Conservation (phyloP, 1,140 invertebrate species). For the Grapholita molesta region DNA sequence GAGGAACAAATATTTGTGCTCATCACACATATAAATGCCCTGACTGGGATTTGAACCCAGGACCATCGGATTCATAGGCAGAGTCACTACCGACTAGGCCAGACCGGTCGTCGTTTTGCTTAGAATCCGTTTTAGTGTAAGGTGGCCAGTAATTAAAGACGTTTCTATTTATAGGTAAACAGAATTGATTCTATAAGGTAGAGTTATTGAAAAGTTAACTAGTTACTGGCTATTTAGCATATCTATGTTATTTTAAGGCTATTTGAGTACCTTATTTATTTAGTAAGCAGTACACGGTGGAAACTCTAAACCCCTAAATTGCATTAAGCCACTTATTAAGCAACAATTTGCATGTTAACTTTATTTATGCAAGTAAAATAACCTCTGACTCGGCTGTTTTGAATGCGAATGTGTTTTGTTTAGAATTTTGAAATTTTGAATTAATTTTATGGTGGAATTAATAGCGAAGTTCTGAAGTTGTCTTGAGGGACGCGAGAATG, state of each 20-base stretch:
- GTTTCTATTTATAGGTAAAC: too few species aligned
- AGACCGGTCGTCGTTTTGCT: too few species aligned
- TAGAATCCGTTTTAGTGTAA: too few species aligned
- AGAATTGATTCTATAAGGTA: too few species aligned
- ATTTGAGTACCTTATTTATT: not conserved
- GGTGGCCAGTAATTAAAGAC: too few species aligned
- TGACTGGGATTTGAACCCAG: too few species aligned
- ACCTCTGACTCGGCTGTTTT: not conserved
- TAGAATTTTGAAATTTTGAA: not conserved
- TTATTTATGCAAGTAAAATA: constrained; percentile 1
- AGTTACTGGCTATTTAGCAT: not conserved
- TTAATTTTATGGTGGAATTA: not conserved
- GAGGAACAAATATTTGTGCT: too few species aligned
- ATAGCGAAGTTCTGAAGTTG: not conserved
- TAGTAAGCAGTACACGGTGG: not conserved
- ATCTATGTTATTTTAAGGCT: not conserved
- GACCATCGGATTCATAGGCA: too few species aligned
- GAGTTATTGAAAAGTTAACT: not conserved
- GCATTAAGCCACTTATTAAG: not conserved
- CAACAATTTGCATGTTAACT: not conserved
- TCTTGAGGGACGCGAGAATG: not conserved
- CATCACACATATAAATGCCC: too few species aligned
- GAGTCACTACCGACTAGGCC: too few species aligned
- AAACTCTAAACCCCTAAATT: not conserved
- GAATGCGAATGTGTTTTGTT: not conserved